Conservation (phyloP, 1,140 invertebrate species). For the Papilio polytes region DNA sequence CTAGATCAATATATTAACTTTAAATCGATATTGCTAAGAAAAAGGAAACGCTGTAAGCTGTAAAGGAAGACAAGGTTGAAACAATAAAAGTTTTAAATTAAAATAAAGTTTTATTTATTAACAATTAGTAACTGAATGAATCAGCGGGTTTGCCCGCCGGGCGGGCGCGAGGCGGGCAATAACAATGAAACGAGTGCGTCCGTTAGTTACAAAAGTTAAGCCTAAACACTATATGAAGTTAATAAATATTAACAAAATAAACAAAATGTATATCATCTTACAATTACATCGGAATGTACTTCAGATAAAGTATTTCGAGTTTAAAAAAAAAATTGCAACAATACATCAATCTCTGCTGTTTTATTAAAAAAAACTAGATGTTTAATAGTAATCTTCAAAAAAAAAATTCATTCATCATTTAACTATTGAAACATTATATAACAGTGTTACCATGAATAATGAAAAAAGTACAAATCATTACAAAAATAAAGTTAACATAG, state of each 20-base stretch:
- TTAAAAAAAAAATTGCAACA: neutral
- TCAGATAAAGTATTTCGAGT: constrained; percentile 1
- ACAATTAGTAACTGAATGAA: constrained; percentile 79
- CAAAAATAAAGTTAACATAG: constrained; percentile 5
- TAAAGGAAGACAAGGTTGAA: neutral
- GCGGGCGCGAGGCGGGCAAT: constrained; percentile 48
- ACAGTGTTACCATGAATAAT: constrained; percentile 24
- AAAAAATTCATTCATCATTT: no score
- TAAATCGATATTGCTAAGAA: no score
- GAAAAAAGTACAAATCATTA: constrained; percentile 1
- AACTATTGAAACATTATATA: neutral
- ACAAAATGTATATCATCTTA: constrained; percentile 54
- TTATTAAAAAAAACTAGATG: neutral
- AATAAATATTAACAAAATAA: constrained; percentile 82
- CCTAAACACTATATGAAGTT: constrained; percentile 62
- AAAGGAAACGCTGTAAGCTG: no score
- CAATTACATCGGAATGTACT: constrained; percentile 41
- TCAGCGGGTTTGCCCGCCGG: constrained; percentile 53
- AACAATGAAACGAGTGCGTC: constrained; percentile 68
- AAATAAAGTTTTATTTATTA: constrained; percentile 80
- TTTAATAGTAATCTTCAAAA: neutral
- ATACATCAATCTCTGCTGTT: neutral
- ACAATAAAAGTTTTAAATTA: constrained; percentile 57
- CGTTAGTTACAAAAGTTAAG: constrained; percentile 75
- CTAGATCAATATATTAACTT: no score